These are phyloP conservation scores for Chionoecetes opilio DNA, from an alignment of 1,140 invertebrate genomes.

Conservation along the genomic window DNA sequence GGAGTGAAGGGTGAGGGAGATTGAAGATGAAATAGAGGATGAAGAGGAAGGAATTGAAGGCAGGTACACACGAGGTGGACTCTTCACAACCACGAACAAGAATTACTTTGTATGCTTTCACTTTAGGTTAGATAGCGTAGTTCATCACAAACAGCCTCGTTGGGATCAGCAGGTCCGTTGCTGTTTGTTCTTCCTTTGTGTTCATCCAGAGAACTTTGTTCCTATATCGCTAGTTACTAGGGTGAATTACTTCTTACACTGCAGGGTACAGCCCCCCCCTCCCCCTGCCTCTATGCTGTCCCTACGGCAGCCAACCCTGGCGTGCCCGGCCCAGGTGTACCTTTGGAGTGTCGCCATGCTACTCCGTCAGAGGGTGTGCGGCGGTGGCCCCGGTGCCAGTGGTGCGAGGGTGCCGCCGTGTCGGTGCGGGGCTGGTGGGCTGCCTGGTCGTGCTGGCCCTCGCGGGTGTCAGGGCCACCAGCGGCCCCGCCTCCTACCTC, in stretches of 20 bases:
- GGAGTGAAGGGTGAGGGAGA: neutral
- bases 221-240: neutral
- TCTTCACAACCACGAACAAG: neutral
- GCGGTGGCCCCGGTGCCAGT: slow-evolving; percentile 77
- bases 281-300: neutral
- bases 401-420: slow-evolving; percentile 55
- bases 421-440: slow-evolving; percentile 55
- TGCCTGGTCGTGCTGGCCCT: slow-evolving; percentile 67
- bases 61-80: no score
- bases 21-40: no score
- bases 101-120: no score
- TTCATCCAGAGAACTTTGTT: neutral
- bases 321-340: slow-evolving; percentile 70
- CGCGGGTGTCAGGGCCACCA: slow-evolving; percentile 63
- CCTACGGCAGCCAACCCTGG: neutral
- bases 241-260: neutral
- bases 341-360: slow-evolving; percentile 81
- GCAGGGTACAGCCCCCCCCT: neutral
- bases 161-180: no score
- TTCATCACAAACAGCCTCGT: no score
- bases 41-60: no score
- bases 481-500: slow-evolving; percentile 72
- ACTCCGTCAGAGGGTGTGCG: slow-evolving; percentile 81
- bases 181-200: no score
- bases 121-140: no score